Base-by-base conservation (phyloP, 2,888 invertebrate species). In the Mythimna impura region DNA sequence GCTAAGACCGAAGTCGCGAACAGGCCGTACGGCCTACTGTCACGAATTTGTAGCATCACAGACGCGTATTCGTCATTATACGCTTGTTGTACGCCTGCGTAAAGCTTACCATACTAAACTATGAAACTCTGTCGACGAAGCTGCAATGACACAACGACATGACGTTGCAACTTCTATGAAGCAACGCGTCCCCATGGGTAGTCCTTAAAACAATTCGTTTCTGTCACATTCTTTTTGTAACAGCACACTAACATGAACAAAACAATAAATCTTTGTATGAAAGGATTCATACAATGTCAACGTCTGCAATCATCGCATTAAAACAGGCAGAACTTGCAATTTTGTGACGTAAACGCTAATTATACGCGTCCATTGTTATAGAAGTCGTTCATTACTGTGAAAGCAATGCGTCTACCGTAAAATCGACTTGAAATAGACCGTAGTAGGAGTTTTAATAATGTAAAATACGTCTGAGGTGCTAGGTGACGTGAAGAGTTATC, bases 351-450 rank as follows among this genome's bases (percentile, higher is more conserved):
- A 74, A 81, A 6, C 20, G 10, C 17, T 58, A 54, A 80, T 84
- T 78, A 78, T 71, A 64, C 73, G 72, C 73, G 61, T 73, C 64
- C 66, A 76, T 84, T 84, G 73, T 84, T 70, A 69, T 17, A 20
- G n/a, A n/a, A 9, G 50, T 52, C 50, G 50, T n/a, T 52, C 50
- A 52, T 20, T 52, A 78, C 25, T 55, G 78, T 73, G 82, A 84
- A 84, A 84, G 81, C 71, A 58, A 62, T 64, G 25, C 10, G 54
- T 62, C 65, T 62, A 58, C 65, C 70, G 71, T 65, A 71, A 71
- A 82, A 73, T 67, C 0, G 54, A 10, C 64, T 57, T 73, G 64
- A 55, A 72, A 66, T 64, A 60, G 58, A 66, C 61, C 66, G 66
- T 66, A 66, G 69, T 68, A 73, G 58, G 57, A 7, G 40, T 60